A percentile compares a stretch with the other conserved stretches of the same genome.
Evolutionary conservation across 2,888 invertebrate species (phyloP).

Genomic region (Lochmaea crataegi): DNA sequence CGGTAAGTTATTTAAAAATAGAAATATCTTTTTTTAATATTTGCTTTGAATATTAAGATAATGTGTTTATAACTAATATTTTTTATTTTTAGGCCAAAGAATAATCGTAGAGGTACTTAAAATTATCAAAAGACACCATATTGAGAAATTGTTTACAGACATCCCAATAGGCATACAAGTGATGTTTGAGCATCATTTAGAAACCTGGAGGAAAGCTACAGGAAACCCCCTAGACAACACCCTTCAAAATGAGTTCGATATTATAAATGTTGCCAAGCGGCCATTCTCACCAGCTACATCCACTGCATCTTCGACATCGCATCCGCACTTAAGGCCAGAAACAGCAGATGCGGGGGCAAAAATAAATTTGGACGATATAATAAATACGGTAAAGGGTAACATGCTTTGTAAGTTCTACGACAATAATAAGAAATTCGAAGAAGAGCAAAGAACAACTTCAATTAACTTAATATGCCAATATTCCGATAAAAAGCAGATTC

Average conservation of each 20-base stretch:
- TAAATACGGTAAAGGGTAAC: conserved; percentile 37
- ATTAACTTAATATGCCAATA: conserved; percentile 40
- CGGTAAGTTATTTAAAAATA: conserved; percentile 15
- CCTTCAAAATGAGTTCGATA: too few relatives aligned
- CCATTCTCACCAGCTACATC: too few relatives aligned
- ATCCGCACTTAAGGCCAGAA: too few relatives aligned
- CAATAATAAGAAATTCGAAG: conserved; percentile 43
- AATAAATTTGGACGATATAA: too few relatives aligned
- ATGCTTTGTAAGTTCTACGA: conserved; percentile 42
- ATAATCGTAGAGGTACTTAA: conserved; percentile 21
- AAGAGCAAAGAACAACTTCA: conserved; percentile 43
- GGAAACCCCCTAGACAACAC: too few relatives aligned
- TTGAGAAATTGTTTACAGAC: conserved; percentile 40
- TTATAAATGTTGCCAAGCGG: too few relatives aligned
- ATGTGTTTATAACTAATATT: too few relatives aligned
- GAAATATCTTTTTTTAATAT: background rate
- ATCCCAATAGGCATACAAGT: conserved; percentile 44
- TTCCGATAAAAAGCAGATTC: too few relatives aligned
- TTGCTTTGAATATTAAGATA: too few relatives aligned
- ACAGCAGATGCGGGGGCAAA: too few relatives aligned
- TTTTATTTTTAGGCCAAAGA: conserved; percentile 16
- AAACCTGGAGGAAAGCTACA: conserved; percentile 44
- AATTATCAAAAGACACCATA: conserved; percentile 44
- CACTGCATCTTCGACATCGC: too few relatives aligned
- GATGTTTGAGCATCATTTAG: conserved; percentile 46